Percentiles rank a stretch among this genome's conserved stretches.
phyloP scores from a whole-genome alignment of 2,113 vertebrate genomes.

The Petrocephalus microphthalmus region DNA sequence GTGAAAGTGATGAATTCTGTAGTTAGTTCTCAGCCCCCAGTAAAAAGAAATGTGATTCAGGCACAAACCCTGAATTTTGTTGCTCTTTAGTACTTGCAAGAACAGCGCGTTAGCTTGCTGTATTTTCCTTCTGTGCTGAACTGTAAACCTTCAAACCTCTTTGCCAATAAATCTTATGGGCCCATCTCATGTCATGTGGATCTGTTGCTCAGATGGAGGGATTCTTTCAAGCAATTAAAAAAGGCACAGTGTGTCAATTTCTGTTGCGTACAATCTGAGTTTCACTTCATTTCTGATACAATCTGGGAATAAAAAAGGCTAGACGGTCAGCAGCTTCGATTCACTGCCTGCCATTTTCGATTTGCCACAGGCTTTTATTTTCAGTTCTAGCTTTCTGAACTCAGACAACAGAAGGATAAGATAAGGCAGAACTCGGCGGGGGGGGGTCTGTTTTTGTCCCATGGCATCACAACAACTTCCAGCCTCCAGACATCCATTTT shows the following conservation, averaged over 20 bases:
- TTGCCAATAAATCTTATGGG: background rate
- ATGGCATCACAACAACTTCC: no score
- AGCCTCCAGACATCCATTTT: no score
- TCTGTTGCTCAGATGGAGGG: background rate
- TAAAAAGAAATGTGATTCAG: background rate
- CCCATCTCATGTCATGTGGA: background rate
- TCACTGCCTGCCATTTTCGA: no score
- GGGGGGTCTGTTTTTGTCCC: background rate
- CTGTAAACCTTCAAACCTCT: background rate
- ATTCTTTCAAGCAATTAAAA: background rate
- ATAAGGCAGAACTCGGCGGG: background rate
- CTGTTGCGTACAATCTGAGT: background rate
- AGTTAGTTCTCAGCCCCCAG: background rate
- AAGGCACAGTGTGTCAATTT: background rate
- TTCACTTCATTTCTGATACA: no score
- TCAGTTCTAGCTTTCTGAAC: no score
- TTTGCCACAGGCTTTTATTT: no score
- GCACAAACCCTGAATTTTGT: background rate
- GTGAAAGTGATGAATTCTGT: background rate
- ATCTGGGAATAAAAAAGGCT: no score
- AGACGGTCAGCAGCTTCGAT: no score
- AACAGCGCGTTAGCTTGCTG: background rate
- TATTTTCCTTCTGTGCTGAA: background rate
- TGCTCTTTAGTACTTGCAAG: background rate
- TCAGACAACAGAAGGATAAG: background rate